A percentile compares a stretch with the other conserved stretches of the same genome.
Evolutionary conservation across 2,797 vertebrate species (phyloP).

Genomic region (Mallotus villosus): DNA sequence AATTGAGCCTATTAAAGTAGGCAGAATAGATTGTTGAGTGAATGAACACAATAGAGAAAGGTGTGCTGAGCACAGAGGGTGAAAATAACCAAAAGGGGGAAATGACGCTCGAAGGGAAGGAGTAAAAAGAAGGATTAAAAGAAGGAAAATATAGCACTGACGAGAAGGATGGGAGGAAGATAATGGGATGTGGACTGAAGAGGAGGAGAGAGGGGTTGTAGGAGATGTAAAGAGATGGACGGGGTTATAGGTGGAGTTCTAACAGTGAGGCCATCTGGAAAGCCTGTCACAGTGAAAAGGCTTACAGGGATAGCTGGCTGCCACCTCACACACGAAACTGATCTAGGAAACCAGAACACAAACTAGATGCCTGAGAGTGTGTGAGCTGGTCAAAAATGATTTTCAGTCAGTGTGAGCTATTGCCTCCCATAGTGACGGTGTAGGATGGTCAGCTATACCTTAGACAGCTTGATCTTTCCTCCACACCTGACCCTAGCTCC

Average conservation of each 20-base stretch:
- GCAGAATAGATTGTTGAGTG: not conserved
- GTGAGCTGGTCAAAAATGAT: too few relatives aligned
- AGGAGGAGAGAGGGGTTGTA: not conserved
- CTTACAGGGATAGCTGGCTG: constrained; percentile 50
- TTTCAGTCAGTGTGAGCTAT: not conserved
- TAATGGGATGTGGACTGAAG: not conserved
- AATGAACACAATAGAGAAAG: not conserved
- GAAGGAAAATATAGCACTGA: not conserved
- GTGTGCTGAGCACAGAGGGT: not conserved
- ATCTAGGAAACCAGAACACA: too few relatives aligned
- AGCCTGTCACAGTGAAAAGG: constrained; percentile 48
- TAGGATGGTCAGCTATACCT: not conserved
- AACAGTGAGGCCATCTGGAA: constrained; percentile 65
- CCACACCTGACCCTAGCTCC: not conserved
- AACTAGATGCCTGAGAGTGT: not conserved
- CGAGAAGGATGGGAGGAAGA: not conserved
- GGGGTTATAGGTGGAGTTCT: constrained; percentile 39
- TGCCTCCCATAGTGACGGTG: not conserved
- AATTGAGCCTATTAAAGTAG: not conserved
- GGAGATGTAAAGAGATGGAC: not conserved
- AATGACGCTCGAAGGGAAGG: not conserved
- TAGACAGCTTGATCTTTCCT: not conserved
- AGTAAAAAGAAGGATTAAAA: not conserved
- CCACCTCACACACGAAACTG: constrained; percentile 36
- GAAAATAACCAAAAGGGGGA: not conserved